These are phyloP conservation scores for Nesogale talazaci DNA, from an alignment of 2,113 vertebrate genomes.

Conservation along the genomic window DNA sequence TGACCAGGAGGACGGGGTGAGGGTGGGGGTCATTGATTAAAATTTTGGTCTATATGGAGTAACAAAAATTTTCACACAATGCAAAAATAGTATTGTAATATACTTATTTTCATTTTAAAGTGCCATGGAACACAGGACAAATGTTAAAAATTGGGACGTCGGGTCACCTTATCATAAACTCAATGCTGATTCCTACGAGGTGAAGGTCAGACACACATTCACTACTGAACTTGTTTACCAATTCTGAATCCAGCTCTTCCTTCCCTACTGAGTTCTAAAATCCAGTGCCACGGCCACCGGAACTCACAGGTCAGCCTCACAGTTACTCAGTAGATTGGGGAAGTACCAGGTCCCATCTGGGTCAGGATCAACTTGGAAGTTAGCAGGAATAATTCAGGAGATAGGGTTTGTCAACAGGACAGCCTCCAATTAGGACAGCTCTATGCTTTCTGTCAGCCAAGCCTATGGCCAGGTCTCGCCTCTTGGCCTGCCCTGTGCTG, in stretches of 20 bases:
- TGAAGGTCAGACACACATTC: neutral
- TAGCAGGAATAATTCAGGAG: neutral
- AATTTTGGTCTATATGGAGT: no score
- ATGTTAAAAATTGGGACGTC: no score
- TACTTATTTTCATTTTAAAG: no score
- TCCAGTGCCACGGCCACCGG: neutral
- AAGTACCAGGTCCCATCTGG: neutral
- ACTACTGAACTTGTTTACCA: neutral
- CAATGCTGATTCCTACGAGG: neutral
- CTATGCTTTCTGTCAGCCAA: neutral
- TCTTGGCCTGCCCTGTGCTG: neutral
- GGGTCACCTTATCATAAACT: neutral
- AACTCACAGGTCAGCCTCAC: neutral
- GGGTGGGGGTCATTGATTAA: no score
- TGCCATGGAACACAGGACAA: no score
- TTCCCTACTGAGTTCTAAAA: neutral
- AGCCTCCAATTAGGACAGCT: neutral
- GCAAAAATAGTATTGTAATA: no score
- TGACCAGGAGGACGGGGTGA: no score
- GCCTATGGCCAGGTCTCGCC: neutral
- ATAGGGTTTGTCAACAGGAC: neutral
- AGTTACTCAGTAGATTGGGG: neutral
- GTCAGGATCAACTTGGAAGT: neutral
- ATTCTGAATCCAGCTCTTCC: neutral
- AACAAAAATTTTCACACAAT: no score